These are phyloP conservation scores for Pogonocichla stellata DNA, from an alignment of 2,113 vertebrate species.

Conservation along the genomic window DNA sequence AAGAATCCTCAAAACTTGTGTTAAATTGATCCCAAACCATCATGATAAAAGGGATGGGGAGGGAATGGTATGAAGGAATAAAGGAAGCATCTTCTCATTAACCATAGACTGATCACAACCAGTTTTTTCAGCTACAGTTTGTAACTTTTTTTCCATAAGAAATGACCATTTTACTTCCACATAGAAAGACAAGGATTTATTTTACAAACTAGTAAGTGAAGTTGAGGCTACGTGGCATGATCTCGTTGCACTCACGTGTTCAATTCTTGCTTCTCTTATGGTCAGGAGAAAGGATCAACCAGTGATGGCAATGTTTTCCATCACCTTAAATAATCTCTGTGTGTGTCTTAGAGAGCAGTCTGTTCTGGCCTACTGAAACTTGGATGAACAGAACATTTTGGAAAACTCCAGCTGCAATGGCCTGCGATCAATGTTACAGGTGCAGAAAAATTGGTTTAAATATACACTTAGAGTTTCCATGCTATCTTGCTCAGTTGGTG, in stretches of 20 bases:
- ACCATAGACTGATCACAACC: too few relatives aligned
- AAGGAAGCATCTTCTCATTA: neutral
- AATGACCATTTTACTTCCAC: neutral
- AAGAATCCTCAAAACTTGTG: neutral
- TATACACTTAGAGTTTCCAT: neutral
- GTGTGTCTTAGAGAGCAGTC: neutral
- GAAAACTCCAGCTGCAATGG: neutral
- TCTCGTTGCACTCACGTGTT: fast-evolving
- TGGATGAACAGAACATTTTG: neutral
- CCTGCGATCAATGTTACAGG: neutral
- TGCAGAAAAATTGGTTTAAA: neutral
- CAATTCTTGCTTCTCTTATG: neutral
- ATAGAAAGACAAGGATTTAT: neutral
- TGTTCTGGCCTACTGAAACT: neutral
- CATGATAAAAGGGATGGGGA: neutral
- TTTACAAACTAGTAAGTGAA: neutral
- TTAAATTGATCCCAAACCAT: neutral
- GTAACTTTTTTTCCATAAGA: neutral
- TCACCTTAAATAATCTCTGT: neutral
- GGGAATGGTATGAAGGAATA: neutral
- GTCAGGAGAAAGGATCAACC: neutral
- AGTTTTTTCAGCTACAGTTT: neutral
- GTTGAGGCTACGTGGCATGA: neutral
- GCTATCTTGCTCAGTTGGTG: neutral
- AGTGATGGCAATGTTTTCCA: neutral